A percentile compares a stretch with the other conserved stretches of the same genome.
Evolutionary conservation across 2,888 invertebrate genomes (phyloP).

Genomic region (Tipula lateralis): DNA sequence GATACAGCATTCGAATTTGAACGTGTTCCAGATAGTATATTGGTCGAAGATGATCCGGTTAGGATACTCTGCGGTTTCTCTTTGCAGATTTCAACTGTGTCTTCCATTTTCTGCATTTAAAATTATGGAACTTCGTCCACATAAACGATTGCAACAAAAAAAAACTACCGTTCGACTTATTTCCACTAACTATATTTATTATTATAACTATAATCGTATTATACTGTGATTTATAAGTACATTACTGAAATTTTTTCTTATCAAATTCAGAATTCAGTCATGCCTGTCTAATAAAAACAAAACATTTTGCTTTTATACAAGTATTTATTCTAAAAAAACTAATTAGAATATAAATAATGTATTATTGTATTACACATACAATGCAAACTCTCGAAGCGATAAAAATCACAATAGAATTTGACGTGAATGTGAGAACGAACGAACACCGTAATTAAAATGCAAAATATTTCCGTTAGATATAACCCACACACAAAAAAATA

Average conservation of each 20-base stretch:
- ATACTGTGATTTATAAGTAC: background rate
- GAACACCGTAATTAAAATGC: background rate
- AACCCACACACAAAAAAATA: background rate
- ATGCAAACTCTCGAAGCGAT: background rate
- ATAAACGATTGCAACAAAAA: background rate
- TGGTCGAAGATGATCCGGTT: background rate
- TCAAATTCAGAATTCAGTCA: background rate
- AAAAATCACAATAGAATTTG: background rate
- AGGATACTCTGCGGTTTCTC: background rate
- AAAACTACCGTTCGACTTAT: background rate
- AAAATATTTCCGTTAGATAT: background rate
- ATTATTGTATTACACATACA: background rate
- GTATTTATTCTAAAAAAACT: background rate
- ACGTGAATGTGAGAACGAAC: background rate
- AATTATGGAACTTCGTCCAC: background rate
- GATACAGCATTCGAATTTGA: conserved; percentile 55
- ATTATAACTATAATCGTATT: background rate
- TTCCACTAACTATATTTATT: background rate
- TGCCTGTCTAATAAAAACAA: background rate
- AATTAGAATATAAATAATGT: no score
- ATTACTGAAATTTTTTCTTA: background rate
- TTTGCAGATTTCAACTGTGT: background rate
- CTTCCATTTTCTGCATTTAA: conserved; percentile 5
- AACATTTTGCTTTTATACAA: background rate
- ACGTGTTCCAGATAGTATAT: conserved; percentile 34